Evolutionary conservation across 2,797 vertebrate genomes (phyloP), one percentile per base, ranked within the genome.

Genomic region (Anas georgica): DNA sequence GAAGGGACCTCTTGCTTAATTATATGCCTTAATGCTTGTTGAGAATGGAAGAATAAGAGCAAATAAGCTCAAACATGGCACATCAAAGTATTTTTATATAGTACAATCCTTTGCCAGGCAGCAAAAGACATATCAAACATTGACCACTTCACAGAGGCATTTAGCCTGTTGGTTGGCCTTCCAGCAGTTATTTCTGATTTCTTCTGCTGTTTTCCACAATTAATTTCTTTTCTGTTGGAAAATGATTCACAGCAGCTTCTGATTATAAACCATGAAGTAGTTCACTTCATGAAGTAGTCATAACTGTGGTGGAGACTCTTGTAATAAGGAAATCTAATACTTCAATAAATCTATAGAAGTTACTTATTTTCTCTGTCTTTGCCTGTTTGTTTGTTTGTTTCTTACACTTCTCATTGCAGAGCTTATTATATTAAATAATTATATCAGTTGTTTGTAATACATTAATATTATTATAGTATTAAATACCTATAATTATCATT

Each of bases 121-220:
- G 88, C 56, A 79, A 86, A 91, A 91, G 31, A 20, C 12, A 2
- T 86, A 64, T 84, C 88, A 94, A 96, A 84, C 48, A 37, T 6
- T 83, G 77, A 94, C 81, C 67, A 86, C 59, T 82, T 86, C 0
- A 3, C 25, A 74, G 88, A 91, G 56, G 31, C 31, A 0, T 91
- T 96, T 96, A 93, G 60, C 81, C 64, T 77, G 2, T 0, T 84
- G 59, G 48, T 18, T 88, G 55, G 33, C 35, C 74, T 93, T 76
- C 45, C 48, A 82, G 84, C 29, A 84, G n/a, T 63, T 93, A 56
- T 73, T 90, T 94, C 74, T 94, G 45, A 90, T 93, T 68, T 90
- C 60, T 82, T 95, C 48, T 75, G 26, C 50, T 90, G 15, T 90
- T 95, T 88, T 80, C 70, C 31, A 93, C 45, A 56, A 77, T 67